These are phyloP conservation scores for Calliopum simillimum DNA, from an alignment of 2,888 invertebrate genomes.

Conservation along the genomic window DNA sequence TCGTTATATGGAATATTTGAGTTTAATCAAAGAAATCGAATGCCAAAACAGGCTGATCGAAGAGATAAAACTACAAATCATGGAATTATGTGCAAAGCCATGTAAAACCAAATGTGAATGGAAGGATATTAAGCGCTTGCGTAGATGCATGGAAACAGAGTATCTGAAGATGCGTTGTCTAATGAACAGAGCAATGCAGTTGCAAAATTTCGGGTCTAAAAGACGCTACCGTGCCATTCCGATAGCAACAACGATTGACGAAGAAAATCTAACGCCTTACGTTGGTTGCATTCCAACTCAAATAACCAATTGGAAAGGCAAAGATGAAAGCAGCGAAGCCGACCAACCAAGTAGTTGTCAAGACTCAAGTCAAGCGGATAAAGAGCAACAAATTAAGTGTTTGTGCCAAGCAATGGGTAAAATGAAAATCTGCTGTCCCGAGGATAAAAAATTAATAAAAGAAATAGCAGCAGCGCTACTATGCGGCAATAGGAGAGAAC, in stretches of 20 bases:
- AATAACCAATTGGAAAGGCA: slow-evolving; percentile 37
- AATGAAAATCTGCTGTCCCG: slow-evolving; percentile 58
- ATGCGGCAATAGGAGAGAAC: slow-evolving; percentile 45
- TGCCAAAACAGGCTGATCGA: slow-evolving; percentile 60
- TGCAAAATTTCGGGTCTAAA: slow-evolving; percentile 61
- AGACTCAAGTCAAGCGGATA: slow-evolving; percentile 39
- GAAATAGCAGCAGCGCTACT: slow-evolving; percentile 54
- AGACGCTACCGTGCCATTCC: slow-evolving; percentile 57
- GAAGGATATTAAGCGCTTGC: slow-evolving; percentile 56
- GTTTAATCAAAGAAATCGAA: slow-evolving; percentile 59
- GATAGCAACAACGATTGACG: slow-evolving; percentile 61
- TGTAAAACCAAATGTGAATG: slow-evolving; percentile 58
- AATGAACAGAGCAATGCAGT: slow-evolving; percentile 55
- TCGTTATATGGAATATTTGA: slow-evolving; percentile 57
- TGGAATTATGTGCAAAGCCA: slow-evolving; percentile 52
- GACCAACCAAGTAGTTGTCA: slow-evolving; percentile 38
- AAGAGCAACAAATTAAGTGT: slow-evolving; percentile 49
- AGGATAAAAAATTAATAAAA: slow-evolving; percentile 56
- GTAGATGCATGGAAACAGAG: slow-evolving; percentile 62
- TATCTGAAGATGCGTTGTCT: slow-evolving; percentile 60
- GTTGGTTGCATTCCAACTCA: slow-evolving; percentile 38
- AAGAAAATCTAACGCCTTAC: slow-evolving; percentile 57
- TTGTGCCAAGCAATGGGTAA: slow-evolving; percentile 55
- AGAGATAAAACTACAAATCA: slow-evolving; percentile 58
- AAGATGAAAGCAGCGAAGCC: slow-evolving; percentile 35